These are phyloP conservation scores for Microcebus ravelobensis DNA, from an alignment of 2,113 vertebrate species.

Conservation along the genomic window DNA sequence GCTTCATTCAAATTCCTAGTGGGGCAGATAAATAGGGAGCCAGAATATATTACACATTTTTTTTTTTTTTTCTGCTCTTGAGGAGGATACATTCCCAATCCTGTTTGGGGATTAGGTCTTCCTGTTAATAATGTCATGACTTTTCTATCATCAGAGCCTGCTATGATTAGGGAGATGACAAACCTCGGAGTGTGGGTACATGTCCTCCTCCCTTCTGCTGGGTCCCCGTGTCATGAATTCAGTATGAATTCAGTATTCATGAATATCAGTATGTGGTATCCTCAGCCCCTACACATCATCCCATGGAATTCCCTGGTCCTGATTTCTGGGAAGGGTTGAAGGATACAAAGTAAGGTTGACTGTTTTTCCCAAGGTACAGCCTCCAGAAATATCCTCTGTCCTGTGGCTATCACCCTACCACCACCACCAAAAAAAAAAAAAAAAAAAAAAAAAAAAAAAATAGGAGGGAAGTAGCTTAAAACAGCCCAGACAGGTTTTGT, in stretches of 20 bases:
- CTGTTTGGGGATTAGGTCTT: not conserved
- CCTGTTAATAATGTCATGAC: not conserved
- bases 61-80: not conserved
- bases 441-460: not conserved
- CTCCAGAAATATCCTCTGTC: not conserved
- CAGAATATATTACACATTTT: not conserved
- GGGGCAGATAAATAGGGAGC: not conserved
- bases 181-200: not conserved
- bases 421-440: too few species aligned
- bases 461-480: not conserved
- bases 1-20: not conserved
- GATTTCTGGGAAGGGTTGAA: not conserved
- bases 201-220: not conserved
- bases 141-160: not conserved
- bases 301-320: not conserved
- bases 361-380: not conserved
- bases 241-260: too few species aligned
- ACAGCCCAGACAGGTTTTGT: not conserved
- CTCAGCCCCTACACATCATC: not conserved
- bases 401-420: not conserved
- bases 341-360: not conserved
- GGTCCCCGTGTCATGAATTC: not conserved
- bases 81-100: not conserved
- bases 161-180: not conserved
- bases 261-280: not conserved